phyloP scores from a whole-genome alignment of 2,888 invertebrate species.

The Pemphredon lugubris region DNA sequence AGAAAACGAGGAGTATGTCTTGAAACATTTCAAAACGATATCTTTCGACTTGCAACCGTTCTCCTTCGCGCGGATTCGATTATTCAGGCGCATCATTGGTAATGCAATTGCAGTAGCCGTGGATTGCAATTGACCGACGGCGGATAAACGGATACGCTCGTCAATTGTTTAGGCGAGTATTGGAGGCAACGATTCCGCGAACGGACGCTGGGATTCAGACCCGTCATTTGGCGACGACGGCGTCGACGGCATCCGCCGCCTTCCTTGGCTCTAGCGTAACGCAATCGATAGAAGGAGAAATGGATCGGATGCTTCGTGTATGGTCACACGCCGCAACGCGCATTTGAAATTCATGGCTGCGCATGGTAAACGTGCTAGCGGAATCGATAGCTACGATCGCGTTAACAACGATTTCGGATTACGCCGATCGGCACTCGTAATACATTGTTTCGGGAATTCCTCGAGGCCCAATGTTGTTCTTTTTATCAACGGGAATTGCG shows the following conservation, averaged over 20 bases:
- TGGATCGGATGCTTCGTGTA: slow-evolving; percentile 45
- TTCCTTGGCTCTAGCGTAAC: slow-evolving; percentile 20
- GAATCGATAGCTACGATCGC: slow-evolving; percentile 53
- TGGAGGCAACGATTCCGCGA: slow-evolving; percentile 9
- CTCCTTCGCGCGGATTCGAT: slow-evolving; percentile 21
- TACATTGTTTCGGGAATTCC: neutral
- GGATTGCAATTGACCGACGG: neutral
- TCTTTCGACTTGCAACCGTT: too few species aligned
- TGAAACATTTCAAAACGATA: too few species aligned
- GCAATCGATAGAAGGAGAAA: slow-evolving; percentile 53
- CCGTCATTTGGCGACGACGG: slow-evolving; percentile 8
- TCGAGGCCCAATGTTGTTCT: neutral
- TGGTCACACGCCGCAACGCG: slow-evolving; percentile 32
- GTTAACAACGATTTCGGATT: slow-evolving; percentile 53
- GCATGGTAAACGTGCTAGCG: slow-evolving; percentile 33
- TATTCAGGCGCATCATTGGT: slow-evolving; percentile 25
- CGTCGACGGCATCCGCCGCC: neutral
- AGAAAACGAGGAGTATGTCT: too few species aligned
- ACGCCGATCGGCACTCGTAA: slow-evolving; percentile 27
- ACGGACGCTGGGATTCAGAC: neutral
- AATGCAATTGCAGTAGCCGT: neutral
- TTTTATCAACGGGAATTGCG: too few species aligned
- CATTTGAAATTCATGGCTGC: slow-evolving; percentile 59
- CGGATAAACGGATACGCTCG: neutral
- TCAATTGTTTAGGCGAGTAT: too few species aligned